Evolutionary conservation across 2,888 invertebrate species (phyloP), one percentile per base, ranked within the genome.

Genomic region (Microdon myrmicae): DNA sequence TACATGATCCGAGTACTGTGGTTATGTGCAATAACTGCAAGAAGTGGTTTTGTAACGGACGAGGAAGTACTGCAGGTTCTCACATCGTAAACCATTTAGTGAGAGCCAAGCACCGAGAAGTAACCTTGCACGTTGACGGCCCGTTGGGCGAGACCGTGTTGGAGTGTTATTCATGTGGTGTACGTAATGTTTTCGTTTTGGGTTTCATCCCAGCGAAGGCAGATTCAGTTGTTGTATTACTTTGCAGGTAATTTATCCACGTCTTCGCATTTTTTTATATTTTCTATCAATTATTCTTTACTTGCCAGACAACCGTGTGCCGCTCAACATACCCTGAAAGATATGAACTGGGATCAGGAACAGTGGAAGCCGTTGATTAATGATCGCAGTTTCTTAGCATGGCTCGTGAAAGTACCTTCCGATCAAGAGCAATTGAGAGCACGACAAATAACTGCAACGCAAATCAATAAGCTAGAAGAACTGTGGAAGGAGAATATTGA

Each of bases 11-110:
- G 0, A 88, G 92, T 68, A 95, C 94, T 72, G 99, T 99, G 26
- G 96, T 98, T 47, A 94, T 94, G 90, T 99, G 99, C 81, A 97
- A 97, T 78, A 87, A 93, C 59, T 99, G 99, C 78, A 96, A 95
- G 78, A 97, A 98, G 78, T 99, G 99, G 99, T 99, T 99, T 78
- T 99, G 99, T 80, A 99, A 99, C 83, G 98, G 97, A 1, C 87
- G 97, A 53, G 98, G 98, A 9, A 96, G 94, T 76, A 97, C 97
- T 1, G 96, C 96, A 0, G 98, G 95, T 16, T 97, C 98, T 35
- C 99, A 99, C 76, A 97, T 99, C 70, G 94, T 99, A 71, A 98
- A 98, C 80, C 99, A 99, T 82, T 83, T 99, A 76, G 99, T 99
- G 61, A 85, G 98, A 67, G 96, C 98, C n/a, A 97, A 97, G 80